A percentile compares a stretch with the other conserved stretches of the same genome.
These are phyloP conservation scores for Philereme vetulata DNA, from an alignment of 2,888 invertebrate species.

Conservation along the genomic window DNA sequence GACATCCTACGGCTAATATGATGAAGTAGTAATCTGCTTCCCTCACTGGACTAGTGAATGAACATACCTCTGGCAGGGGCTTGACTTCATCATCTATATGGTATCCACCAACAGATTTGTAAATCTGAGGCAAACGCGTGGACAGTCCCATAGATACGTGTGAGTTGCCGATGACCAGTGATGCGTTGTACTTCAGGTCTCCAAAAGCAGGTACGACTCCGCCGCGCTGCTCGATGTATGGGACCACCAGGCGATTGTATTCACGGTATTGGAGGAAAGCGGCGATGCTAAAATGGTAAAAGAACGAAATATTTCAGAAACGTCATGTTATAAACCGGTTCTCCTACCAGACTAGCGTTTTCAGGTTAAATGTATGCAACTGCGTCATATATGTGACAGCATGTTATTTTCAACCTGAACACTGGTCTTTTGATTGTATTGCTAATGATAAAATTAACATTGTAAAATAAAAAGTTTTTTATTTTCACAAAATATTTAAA, in stretches of 20 bases:
- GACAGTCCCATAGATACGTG: slow-evolving; percentile 53
- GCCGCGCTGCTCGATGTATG: slow-evolving; percentile 49
- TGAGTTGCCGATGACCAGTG: slow-evolving; percentile 58
- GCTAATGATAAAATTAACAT: too few species aligned
- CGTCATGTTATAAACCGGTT: too few species aligned
- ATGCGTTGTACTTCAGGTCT: slow-evolving; percentile 55
- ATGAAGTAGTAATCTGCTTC: background rate
- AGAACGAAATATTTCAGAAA: background rate
- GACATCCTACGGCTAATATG: too few species aligned
- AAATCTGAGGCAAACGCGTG: slow-evolving; percentile 55
- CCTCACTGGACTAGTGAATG: too few species aligned
- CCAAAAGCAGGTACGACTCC: slow-evolving; percentile 46
- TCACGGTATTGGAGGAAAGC: slow-evolving; percentile 22
- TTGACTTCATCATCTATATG: slow-evolving; percentile 55
- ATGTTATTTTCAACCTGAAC: too few species aligned
- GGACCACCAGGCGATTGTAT: slow-evolving; percentile 35
- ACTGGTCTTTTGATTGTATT: too few species aligned
- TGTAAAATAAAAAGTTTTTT: too few species aligned
- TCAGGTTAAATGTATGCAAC: too few species aligned
- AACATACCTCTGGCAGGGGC: slow-evolving; percentile 55
- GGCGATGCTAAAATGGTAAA: slow-evolving; percentile 18
- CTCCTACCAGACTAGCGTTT: too few species aligned
- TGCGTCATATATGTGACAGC: too few species aligned
- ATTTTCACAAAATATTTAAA: too few species aligned
- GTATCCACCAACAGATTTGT: slow-evolving; percentile 60